These are phyloP conservation scores for Oscheius myriophilus DNA, from an alignment of 2,888 invertebrate species.

Conservation along the genomic window DNA sequence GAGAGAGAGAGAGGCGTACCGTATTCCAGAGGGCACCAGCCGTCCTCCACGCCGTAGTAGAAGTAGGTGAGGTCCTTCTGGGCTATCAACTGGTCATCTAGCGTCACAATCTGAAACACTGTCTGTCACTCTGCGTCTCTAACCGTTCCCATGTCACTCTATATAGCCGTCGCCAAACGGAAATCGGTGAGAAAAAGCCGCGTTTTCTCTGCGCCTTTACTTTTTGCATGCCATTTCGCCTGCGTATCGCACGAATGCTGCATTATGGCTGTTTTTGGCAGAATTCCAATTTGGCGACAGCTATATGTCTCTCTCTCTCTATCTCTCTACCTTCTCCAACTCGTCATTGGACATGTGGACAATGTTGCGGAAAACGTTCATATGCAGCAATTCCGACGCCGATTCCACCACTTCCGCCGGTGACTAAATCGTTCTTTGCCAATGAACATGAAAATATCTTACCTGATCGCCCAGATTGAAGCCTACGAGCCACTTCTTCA, in stretches of 20 bases:
- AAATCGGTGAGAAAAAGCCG: too few species aligned
- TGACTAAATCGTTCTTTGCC: slow-evolving; percentile 30
- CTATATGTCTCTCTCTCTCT: too few species aligned
- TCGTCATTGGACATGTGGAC: slow-evolving; percentile 61
- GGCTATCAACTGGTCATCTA: slow-evolving; percentile 42
- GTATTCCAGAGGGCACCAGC: slow-evolving; percentile 57
- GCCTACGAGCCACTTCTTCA: slow-evolving; percentile 51
- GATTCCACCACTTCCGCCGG: slow-evolving; percentile 49
- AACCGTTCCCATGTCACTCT: too few species aligned
- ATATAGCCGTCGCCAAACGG: too few species aligned
- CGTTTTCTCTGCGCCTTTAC: too few species aligned
- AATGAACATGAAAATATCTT: not conserved
- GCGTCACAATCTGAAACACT: slow-evolving; percentile 34
- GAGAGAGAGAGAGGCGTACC: slow-evolving; percentile 31
- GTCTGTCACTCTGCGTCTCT: not conserved
- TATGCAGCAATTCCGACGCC: slow-evolving; percentile 50
- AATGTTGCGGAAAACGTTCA: slow-evolving; percentile 57
- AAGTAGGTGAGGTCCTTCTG: slow-evolving; percentile 45
- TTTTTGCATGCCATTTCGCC: too few species aligned
- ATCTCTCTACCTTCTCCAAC: slow-evolving; percentile 41
- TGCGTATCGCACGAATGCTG: too few species aligned
- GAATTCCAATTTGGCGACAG: too few species aligned
- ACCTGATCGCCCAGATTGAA: slow-evolving; percentile 30
- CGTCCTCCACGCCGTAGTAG: slow-evolving; percentile 58
- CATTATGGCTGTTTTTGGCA: too few species aligned